These are phyloP conservation scores for Leistus spinibarbis DNA, from an alignment of 2,888 invertebrate species.

Conservation along the genomic window DNA sequence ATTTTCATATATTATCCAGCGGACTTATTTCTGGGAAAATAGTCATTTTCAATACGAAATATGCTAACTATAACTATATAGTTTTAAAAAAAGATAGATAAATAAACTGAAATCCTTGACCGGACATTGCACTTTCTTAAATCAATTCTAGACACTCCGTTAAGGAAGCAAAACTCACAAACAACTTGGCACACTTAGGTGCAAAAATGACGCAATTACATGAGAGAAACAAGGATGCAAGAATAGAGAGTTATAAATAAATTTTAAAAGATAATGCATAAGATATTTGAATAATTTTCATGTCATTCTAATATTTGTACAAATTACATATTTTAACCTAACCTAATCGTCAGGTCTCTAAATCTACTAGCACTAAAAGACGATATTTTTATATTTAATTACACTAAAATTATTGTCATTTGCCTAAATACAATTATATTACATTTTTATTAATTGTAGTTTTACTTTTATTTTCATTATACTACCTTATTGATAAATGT, in stretches of 20 bases:
- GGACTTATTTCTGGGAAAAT: neutral
- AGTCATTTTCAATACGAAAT: neutral
- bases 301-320: neutral
- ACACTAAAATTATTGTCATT: no score
- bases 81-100: slow-evolving; percentile 29
- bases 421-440: no score
- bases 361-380: no score
- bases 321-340: no score
- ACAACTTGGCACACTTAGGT: slow-evolving; percentile 73
- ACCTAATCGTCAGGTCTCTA: no score
- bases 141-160: slow-evolving; percentile 27
- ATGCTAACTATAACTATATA: slow-evolving; percentile 16
- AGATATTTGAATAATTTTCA: neutral
- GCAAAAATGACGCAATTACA: slow-evolving; percentile 45
- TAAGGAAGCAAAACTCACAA: slow-evolving; percentile 36
- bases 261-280: neutral
- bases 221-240: neutral
- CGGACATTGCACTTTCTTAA: slow-evolving; percentile 39
- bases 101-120: slow-evolving; percentile 36
- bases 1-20: neutral
- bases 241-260: neutral
- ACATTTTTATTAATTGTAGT: no score
- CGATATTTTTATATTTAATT: no score
- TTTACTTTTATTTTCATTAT: no score
- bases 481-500: no score